Evolutionary conservation across 1,140 invertebrate genomes (phyloP), one percentile per base, ranked within the genome.

Genomic region (Trichonephila inaurata): DNA sequence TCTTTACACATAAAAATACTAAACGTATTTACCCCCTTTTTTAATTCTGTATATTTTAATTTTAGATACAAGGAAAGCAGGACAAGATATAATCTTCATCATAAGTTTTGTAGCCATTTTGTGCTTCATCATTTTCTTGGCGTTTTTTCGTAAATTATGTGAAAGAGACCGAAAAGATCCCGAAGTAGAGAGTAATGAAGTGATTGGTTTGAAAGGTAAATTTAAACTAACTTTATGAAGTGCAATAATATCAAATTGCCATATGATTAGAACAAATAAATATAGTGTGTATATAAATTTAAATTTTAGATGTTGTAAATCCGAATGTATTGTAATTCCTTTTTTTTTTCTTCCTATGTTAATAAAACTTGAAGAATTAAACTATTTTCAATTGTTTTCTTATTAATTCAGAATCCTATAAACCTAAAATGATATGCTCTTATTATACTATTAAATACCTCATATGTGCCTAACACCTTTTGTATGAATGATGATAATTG

Each of bases 171-270:
- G 33, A 28, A 77, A 77, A 77, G 72, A 77, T 77, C 4, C 72
- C 18, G 28, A 18, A 16, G 33, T 77, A 33, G 72, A 77, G 33
- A 77, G 18, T 14, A 77, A 77, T 33, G 28, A 77, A 77, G 72
- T 77, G 2, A 77, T 77, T 33, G 72, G 72, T 77, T 77, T 77
- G 28, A 77, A 77, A 77, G 72, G 72, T 77, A 77, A 77, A 33
- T 77, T 77, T 77, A 77, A 77, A 77, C 18, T 19, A 14, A 33
- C 24, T 40, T 33, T 77, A 33, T 77, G 33, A 33, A 77, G 18
- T 77, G 33, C 7, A 12, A 5, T 10, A 12, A 51, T 51, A 51
- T 12, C 1, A 51, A 51, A 12, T 51, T 51, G 7, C 10, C 7
- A 51, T 51, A 51, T 51, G 51, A 10, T 10, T 51, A 51, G 7